Evolutionary conservation across 92 coral and sea anemone genomes (phyloP).

Genomic region (Phymanthus crucifer): DNA sequence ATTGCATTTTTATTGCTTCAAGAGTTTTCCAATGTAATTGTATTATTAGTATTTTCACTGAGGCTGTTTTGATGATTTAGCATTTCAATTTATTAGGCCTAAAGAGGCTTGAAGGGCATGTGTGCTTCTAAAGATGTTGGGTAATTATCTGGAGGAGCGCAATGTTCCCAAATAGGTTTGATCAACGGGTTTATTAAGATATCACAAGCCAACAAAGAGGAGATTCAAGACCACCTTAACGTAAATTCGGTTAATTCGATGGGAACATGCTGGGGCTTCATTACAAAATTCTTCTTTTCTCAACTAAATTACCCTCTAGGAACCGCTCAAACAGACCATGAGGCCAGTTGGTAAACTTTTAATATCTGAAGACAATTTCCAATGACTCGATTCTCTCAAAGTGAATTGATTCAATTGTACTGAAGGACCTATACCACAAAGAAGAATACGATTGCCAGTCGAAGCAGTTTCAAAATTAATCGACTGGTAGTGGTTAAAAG

Average conservation of each 20-base stretch:
- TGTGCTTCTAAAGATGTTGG: background rate
- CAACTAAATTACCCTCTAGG: background rate
- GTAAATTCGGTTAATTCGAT: background rate
- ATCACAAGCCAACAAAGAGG: background rate
- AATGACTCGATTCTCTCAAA: background rate
- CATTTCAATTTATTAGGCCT: background rate
- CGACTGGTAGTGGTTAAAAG: background rate
- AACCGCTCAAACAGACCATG: background rate
- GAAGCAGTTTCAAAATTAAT: background rate
- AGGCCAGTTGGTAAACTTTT: slow-evolving; percentile 5
- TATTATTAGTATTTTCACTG: background rate
- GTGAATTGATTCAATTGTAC: background rate
- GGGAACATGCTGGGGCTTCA: background rate
- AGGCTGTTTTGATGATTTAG: background rate
- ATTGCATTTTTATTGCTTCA: background rate
- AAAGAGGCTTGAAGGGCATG: background rate
- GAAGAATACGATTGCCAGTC: background rate
- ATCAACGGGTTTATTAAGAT: background rate
- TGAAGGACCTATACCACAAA: background rate
- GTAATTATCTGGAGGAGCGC: background rate
- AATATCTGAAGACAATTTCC: background rate
- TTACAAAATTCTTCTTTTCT: background rate
- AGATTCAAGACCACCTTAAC: slow-evolving; percentile 8
- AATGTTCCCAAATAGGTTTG: background rate
- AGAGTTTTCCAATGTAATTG: slow-evolving; percentile 3